Conservation (phyloP, 2,888 invertebrate species). For the Microctonus brassicae region DNA sequence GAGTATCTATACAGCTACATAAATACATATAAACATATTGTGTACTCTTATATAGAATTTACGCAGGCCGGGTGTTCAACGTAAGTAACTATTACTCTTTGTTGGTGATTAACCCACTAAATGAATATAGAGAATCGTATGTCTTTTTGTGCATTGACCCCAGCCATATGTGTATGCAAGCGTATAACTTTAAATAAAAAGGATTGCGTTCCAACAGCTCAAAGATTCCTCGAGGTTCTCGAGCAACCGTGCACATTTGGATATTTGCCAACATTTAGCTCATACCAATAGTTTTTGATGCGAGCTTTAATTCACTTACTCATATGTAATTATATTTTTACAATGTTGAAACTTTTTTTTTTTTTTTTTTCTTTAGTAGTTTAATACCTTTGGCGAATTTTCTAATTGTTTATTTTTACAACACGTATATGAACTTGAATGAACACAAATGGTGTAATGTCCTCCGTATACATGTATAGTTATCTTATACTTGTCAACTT, state of each 20-base stretch:
- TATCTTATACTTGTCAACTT: too few relatives aligned
- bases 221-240: background rate
- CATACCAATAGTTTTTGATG: background rate
- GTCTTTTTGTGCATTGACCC: conserved; percentile 48
- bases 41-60: background rate
- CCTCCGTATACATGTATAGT: too few relatives aligned
- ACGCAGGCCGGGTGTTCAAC: conserved; percentile 16
- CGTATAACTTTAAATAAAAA: background rate
- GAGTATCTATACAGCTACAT: too few relatives aligned
- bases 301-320: background rate
- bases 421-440: too few relatives aligned
- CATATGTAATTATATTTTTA: background rate
- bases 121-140: conserved; percentile 51
- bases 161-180: background rate
- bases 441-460: too few relatives aligned
- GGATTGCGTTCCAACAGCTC: background rate
- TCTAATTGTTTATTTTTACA: too few relatives aligned
- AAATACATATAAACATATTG: too few relatives aligned
- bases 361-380: too few relatives aligned
- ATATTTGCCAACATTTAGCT: background rate
- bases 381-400: too few relatives aligned
- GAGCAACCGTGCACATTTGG: background rate
- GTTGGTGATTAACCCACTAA: conserved; percentile 58
- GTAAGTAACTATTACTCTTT: conserved; percentile 23
- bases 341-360: too few relatives aligned